phyloP scores from a whole-genome alignment of 2,888 invertebrate genomes.

The Caprella mutica region DNA sequence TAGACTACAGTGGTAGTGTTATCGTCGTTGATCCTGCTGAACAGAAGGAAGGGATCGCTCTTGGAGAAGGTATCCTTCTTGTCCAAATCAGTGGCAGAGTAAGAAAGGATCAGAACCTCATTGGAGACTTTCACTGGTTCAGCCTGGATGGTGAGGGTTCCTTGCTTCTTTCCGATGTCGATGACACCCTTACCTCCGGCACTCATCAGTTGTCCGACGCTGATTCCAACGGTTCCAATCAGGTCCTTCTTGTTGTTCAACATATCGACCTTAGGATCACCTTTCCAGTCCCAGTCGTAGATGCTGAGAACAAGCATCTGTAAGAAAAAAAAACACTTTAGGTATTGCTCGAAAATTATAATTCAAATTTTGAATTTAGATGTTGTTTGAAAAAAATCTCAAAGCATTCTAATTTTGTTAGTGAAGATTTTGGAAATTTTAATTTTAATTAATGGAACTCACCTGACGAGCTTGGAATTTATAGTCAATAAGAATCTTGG shows the following conservation, averaged over 20 bases:
- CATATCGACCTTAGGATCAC: constrained; percentile 2
- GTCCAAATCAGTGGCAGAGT: constrained; percentile 39
- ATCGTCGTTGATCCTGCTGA: constrained; percentile 35
- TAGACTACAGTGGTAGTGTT: constrained; percentile 41
- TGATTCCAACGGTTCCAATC: constrained; percentile 7
- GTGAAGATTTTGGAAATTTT: no score
- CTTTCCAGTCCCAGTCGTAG: constrained; percentile 14
- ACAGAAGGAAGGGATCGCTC: constrained; percentile 41
- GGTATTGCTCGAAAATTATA: no score
- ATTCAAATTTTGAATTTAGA: no score
- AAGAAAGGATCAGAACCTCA: constrained; percentile 39
- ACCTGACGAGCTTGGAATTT: constrained; percentile 49
- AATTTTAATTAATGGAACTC: no score
- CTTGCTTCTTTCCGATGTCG: constrained; percentile 7
- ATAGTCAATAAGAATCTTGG: constrained; percentile 47
- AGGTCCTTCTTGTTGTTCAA: constrained; percentile 9
- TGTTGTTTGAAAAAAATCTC: no score
- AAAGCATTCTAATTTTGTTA: no score
- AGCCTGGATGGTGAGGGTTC: constrained; percentile 5
- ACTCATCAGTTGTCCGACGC: constrained; percentile 10
- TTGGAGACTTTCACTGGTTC: constrained; percentile 17
- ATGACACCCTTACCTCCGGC: constrained; percentile 3
- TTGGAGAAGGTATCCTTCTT: constrained; percentile 40
- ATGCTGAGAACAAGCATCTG: constrained; percentile 10
- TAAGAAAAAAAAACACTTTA: neutral